These are phyloP conservation scores for Gymnopithys bicolor DNA, from an alignment of 2,797 vertebrate species.

Conservation along the genomic window DNA sequence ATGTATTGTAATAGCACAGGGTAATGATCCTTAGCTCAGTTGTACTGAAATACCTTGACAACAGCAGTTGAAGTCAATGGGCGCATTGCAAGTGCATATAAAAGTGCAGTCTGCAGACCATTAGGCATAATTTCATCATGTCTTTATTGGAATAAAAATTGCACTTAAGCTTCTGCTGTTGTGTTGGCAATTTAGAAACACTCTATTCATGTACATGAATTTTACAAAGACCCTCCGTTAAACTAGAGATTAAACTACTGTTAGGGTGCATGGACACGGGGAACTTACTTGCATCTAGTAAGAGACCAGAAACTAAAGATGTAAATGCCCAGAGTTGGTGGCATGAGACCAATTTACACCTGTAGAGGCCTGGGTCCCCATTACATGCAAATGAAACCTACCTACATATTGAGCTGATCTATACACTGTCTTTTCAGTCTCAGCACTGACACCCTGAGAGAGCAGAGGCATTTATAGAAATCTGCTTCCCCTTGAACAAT, in stretches of 20 bases:
- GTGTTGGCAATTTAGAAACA: conserved; percentile 49
- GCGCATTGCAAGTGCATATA: conserved; percentile 50
- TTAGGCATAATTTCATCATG: conserved; percentile 69
- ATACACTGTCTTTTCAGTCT: not conserved
- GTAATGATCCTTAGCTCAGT: conserved; percentile 70
- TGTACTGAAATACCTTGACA: conserved; percentile 60
- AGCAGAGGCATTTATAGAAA: not conserved
- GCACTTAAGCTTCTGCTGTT: conserved; percentile 53
- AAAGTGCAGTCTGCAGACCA: conserved; percentile 62
- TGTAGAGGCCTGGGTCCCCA: not conserved
- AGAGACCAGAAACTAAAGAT: not conserved
- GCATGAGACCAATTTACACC: not conserved
- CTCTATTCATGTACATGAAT: not conserved
- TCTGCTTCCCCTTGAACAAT: not conserved
- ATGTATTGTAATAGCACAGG: conserved; percentile 65
- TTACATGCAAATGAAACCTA: not conserved
- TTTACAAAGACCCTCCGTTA: conserved; percentile 1
- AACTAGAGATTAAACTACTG: not conserved
- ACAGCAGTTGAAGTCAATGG: conserved; percentile 63
- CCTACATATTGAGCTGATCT: not conserved
- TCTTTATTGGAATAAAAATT: conserved; percentile 69
- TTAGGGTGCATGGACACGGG: not conserved
- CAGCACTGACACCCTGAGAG: not conserved
- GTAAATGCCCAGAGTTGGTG: not conserved
- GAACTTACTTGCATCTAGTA: not conserved